Evolutionary conservation across 2,888 invertebrate genomes (phyloP), one percentile per base, ranked within the genome.

Genomic region (Agrilus cyanescens): DNA sequence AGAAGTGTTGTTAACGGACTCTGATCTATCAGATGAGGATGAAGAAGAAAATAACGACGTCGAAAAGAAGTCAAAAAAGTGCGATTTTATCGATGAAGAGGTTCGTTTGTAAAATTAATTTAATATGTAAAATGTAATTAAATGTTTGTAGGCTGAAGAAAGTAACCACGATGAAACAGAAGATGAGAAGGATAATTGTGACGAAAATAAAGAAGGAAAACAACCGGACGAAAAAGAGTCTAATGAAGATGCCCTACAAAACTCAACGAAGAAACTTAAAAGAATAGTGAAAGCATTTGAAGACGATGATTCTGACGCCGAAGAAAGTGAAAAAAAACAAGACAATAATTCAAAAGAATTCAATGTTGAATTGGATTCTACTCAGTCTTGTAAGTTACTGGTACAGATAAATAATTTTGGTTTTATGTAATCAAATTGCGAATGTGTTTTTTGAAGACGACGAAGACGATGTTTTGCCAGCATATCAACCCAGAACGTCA

Each of bases 1-100:
- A 35, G 67, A 67, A 38, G 64, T 65, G 18, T 70, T 69, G 31
- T 56, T 73, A 46, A 69, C 68, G 15, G 80, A 78, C 50, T 72
- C 72, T 51, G 71, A 67, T 25, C 25, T 25, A 42, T 57, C 61
- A 14, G 65, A 65, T 32, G 62, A 70, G 18, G 69, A 71, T 42
- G 72, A 73, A 48, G 68, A 70, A 35, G 60, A 69, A 51, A 68
- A 72, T 5, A 69, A 70, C 36, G 62, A 64, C 46, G 69, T 68
- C 36, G 61, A 66, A 44, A 52, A 29, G 51, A 49, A 43, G 16
- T 56, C 42, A 53, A 54, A 47, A 39, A 47, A 61, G 45, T 59
- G 57, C 37, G 54, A 43, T 18, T 64, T 63, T 53, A 43, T 66
- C 13, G 61, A 65, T 46, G 60, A 61, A 40, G 63, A 65, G 52